Base-by-base conservation (phyloP, 1,140 invertebrate species). In the Phocides pigmalion region DNA sequence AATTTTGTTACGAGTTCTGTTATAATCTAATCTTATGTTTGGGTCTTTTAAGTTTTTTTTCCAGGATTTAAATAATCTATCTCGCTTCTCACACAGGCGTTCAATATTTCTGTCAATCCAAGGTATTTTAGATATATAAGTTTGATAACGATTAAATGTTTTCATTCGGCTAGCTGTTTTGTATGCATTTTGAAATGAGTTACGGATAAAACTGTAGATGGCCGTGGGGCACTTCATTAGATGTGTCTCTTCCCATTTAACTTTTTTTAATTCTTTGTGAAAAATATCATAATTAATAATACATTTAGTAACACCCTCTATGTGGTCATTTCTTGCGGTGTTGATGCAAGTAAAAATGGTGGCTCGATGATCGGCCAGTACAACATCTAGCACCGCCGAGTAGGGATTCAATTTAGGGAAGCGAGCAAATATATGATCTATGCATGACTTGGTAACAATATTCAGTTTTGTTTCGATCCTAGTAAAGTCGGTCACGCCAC, bases 361-460 rank as follows among this genome's bases (percentile, higher is more conserved):
- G 2, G 25, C 2, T 28, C 59, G 46, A 12, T 62, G 59, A 22
- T 62, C 59, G 6, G 59, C 46, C 35, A 50, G 22, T 28, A 50
- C 46, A 15, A 35, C 53, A 4, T 37, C 15, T 9, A 63, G 49
- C 37, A 15, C 47, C n/a, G 47, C 61, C 61, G 61, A 53, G 39
- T 63, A 63, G 1, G 53, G 37, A 15, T 63, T 14, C 35, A 63
- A 63, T 8, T 37, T 22, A 16, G 15, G 37, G 20, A 49, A 51
- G 19, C 49, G 42, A 0, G 37, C 61, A 44, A 63, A 63, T n/a
- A 63, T 63, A 16, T 63, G 49, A 11, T 63, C 61, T 6, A 63
- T 51, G 25, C 61, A 63, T 44, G 19, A 44, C n/a, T 15, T 14
- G n/a, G 61, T 63, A 11, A 63, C 17, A 9, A 5, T 49, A 12